Conservation (phyloP, 2,888 invertebrate species). For the Chymomyza caudatula region DNA sequence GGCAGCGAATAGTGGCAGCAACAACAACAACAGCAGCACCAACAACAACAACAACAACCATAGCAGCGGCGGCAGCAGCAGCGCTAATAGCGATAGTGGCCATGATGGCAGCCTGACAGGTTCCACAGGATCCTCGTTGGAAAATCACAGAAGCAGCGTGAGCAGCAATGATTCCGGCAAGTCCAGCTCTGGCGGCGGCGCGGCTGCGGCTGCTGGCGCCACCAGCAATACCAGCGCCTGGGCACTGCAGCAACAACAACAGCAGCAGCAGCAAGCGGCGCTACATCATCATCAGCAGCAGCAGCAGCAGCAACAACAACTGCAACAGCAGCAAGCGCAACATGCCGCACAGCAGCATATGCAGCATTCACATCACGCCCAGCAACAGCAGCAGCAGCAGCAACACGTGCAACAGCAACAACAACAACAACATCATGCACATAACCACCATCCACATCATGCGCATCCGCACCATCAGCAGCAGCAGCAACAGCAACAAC, state of each 20-base stretch:
- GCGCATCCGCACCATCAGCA: constrained; percentile 58
- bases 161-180: constrained; percentile 62
- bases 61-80: constrained; percentile 47
- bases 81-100: constrained; percentile 41
- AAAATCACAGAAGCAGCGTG: constrained; percentile 59
- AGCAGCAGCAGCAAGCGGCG: constrained; percentile 42
- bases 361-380: constrained; percentile 49
- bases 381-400: constrained; percentile 43
- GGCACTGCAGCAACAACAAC: constrained; percentile 45
- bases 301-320: constrained; percentile 44
- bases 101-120: constrained; percentile 38
- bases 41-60: constrained; percentile 35
- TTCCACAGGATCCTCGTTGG: constrained; percentile 39
- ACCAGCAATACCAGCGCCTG: constrained; percentile 48
- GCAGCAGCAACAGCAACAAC: constrained; percentile 51
- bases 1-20: constrained; percentile 38
- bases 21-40: constrained; percentile 31
- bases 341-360: constrained; percentile 60
- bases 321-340: constrained; percentile 64
- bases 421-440: constrained; percentile 31
- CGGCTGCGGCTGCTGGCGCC: constrained; percentile 41
- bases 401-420: constrained; percentile 40
- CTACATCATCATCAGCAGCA: constrained; percentile 41
- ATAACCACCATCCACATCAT: constrained; percentile 49
- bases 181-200: constrained; percentile 21